phyloP scores from a whole-genome alignment of 1,140 invertebrate species.

The Cheumatopsyche charites region DNA sequence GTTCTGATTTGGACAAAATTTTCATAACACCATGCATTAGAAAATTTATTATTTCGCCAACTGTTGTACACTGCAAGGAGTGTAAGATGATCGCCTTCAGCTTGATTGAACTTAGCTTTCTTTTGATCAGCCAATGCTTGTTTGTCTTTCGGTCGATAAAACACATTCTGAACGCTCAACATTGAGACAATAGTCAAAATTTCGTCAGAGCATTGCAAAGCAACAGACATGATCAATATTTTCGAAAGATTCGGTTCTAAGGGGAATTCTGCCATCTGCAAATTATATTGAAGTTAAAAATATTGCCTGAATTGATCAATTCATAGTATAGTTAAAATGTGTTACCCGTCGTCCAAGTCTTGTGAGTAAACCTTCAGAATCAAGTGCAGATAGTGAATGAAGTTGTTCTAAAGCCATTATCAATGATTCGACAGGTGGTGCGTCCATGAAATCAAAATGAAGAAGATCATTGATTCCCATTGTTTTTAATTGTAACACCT shows the following conservation, averaged over 20 bases:
- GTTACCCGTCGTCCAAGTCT: constrained; percentile 84
- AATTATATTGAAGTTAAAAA: constrained; percentile 42
- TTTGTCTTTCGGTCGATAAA: constrained; percentile 96
- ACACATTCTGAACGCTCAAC: constrained; percentile 98
- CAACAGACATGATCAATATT: constrained; percentile 99
- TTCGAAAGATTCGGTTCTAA: constrained; percentile 98
- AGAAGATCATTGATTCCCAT: constrained; percentile 99
- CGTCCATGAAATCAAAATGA: constrained; percentile 99
- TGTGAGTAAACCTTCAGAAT: constrained; percentile 95
- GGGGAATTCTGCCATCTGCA: constrained; percentile 98
- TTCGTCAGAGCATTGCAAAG: constrained; percentile 98
- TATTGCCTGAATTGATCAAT: background rate
- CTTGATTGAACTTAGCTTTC: constrained; percentile 98
- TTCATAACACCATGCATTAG: constrained; percentile 99
- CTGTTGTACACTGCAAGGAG: constrained; percentile 98
- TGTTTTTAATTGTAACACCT: constrained; percentile 91
- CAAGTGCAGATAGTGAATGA: constrained; percentile 95
- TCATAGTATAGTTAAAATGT: background rate
- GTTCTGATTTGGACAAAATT: constrained; percentile 99
- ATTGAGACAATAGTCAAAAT: constrained; percentile 98
- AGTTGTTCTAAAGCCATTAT: constrained; percentile 97
- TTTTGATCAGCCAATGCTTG: constrained; percentile 98
- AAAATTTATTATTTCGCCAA: constrained; percentile 99
- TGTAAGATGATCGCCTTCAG: constrained; percentile 98
- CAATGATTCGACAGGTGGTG: constrained; percentile 94